A percentile compares a stretch with the other conserved stretches of the same genome.
Conservation (phyloP, 2,888 invertebrate genomes). For the Volucella inanis region DNA sequence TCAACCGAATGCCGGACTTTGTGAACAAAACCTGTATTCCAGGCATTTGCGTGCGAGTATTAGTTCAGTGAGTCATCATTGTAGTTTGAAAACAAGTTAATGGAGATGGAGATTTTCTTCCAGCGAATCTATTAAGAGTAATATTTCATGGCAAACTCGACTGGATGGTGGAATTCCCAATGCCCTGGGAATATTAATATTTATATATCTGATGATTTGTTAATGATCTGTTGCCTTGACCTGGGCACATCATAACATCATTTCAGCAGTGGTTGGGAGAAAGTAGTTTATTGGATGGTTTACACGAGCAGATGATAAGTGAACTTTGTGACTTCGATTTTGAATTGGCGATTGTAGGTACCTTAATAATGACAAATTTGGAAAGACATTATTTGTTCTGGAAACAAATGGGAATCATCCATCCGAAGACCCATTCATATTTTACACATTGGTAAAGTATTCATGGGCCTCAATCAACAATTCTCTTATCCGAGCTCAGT, state of each 20-base stretch:
- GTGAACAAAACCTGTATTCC: slow-evolving; percentile 13
- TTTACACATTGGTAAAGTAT: too few relatives aligned
- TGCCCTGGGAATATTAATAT: background rate
- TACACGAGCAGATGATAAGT: too few relatives aligned
- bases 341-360: too few relatives aligned
- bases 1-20: slow-evolving; percentile 2
- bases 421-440: too few relatives aligned
- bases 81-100: background rate
- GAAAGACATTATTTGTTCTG: too few relatives aligned
- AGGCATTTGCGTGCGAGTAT: background rate
- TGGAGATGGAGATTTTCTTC: background rate
- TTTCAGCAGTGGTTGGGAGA: background rate
- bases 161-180: slow-evolving; percentile 10
- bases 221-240: background rate
- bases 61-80: background rate
- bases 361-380: too few relatives aligned
- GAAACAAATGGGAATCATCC: too few relatives aligned
- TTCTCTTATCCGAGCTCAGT: too few relatives aligned
- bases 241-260: background rate
- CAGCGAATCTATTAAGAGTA: background rate
- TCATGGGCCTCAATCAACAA: too few relatives aligned
- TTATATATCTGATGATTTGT: slow-evolving; percentile 5
- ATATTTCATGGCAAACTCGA: slow-evolving; percentile 11
- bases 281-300: background rate
- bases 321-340: too few relatives aligned